These are phyloP conservation scores for Listronotus bonariensis DNA, from an alignment of 1,140 invertebrate species.

Conservation along the genomic window DNA sequence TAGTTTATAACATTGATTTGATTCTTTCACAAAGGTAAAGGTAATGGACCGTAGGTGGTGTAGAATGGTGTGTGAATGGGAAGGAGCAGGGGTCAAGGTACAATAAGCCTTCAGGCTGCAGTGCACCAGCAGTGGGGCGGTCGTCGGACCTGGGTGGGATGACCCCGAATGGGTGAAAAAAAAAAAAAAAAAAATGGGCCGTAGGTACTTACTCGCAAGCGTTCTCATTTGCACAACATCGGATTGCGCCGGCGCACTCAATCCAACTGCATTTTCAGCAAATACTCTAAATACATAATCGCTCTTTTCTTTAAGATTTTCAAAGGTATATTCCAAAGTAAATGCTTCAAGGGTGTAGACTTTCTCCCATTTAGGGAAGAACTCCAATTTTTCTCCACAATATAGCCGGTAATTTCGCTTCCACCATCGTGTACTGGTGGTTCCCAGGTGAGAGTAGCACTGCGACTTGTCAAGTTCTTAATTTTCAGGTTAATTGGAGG, in stretches of 20 bases:
- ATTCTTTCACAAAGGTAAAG: no score
- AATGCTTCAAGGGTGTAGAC: constrained; percentile 82
- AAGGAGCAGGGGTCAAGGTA: no score
- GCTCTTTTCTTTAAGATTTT: constrained; percentile 86
- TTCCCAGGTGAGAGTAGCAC: constrained; percentile 84
- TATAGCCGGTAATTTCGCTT: constrained; percentile 85
- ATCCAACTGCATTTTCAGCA: constrained; percentile 88
- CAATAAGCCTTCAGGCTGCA: no score
- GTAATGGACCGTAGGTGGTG: no score
- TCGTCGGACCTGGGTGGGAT: no score
- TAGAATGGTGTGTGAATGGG: no score
- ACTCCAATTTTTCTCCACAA: constrained; percentile 85
- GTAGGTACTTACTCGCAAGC: constrained; percentile 85
- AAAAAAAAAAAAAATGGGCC: no score
- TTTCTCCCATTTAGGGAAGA: constrained; percentile 84
- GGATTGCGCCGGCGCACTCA: constrained; percentile 78
- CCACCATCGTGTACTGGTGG: constrained; percentile 84
- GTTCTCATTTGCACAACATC: constrained; percentile 85
- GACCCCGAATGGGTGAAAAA: no score
- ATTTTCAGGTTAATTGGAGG: constrained; percentile 77
- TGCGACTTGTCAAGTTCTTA: constrained; percentile 80
- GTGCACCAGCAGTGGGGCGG: no score
- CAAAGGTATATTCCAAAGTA: constrained; percentile 75
- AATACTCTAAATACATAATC: constrained; percentile 90
- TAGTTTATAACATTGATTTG: no score